Evolutionary conservation across 2,113 vertebrate genomes (phyloP), one percentile per base, ranked within the genome.

Genomic region (Pachycephala philippinensis): DNA sequence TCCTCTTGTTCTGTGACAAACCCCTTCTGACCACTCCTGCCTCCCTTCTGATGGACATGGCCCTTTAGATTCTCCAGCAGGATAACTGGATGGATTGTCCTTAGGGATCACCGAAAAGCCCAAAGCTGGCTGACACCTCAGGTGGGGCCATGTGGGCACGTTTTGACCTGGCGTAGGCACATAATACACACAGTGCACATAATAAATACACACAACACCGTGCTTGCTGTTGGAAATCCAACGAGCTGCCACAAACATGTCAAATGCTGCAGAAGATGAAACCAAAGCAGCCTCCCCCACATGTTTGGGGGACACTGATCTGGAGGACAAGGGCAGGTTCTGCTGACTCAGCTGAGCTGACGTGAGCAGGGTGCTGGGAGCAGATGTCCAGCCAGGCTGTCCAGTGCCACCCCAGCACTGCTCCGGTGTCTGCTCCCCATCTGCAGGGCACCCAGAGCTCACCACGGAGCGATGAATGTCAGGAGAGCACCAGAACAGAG

Each of bases 1-100:
- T 28, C 4, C 7, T 47, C 40, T 11, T 10, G 28, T 37, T 9
- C n/a, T 23, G 59, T 64, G 40, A 27, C 40, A 52, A 30, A 10
- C 0, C 3, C 31, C 27, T 42, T 44, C 19, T 33, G 35, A 5
- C 9, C 50, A 23, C 7, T 26, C 20, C 44, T 15, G 0, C 21
- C 2, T 6, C n/a, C 4, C 59, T 70, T 9, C 50, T n/a, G 54
- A 20, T 4, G 37, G 54, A 11, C 57, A 19, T 0, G 13, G 50
- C 27, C 44, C 40, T n/a, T 44, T 3, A 5, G 33, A 2, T 20
- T 52, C 75, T 49, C n/a, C 70, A 27, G 8, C 16, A 37, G 61
- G 27, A 9, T 3, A n/a, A 39, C 4, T 7, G 61, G 20, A 7
- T 17, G 6, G 28, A 9, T 3, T 18, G 79, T 19, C 44, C 44